Evolutionary conservation across 1,140 invertebrate genomes (phyloP), one percentile per base, ranked within the genome.

Genomic region (Manduca sexta): DNA sequence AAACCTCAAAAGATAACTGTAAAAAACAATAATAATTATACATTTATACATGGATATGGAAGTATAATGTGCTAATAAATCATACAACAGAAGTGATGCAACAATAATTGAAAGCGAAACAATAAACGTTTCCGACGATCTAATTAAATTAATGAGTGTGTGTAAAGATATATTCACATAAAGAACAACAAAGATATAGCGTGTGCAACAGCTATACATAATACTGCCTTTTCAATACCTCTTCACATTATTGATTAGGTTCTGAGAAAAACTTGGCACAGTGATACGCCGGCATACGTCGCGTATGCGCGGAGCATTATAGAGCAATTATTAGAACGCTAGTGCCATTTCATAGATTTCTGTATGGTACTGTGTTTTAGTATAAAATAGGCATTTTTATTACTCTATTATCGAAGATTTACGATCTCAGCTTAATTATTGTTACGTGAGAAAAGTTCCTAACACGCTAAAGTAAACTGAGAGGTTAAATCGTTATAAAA

Each of bases 201-300:
- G 67, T 81, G 69, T 55, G 48, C 64, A 54, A 64, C 62, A 26
- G 64, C 60, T 66, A 57, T 53, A 26, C 8, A 26, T 26, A 73
- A 50, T 56, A 67, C 74, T 57, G 67, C 53, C 57, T 77, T 79
- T 78, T 79, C 64, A 79, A 80, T 77, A 74, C 60, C 56, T 65
- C 69, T 71, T 64, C 69, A 71, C 63, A 60, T 72, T 81, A 84
- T 76, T 84, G 72, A 83, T 78, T 79, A 67, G 42, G 48, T 75
- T 76, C 63, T 55, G 46, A 73, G 67, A 79, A 83, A 76, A 80
- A 81, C 67, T 75, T 78, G 75, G 69, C 70, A 79, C 67, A 56
- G 62, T 57, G 67, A 45, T 60, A 54, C 39, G 30, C 35, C 7
- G n/a, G 16, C 31, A 34, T 40, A 17, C 8, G 34, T 18, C 16